Conservation (phyloP, 2,797 vertebrate genomes). For the Tenualosa thibaudeaui region DNA sequence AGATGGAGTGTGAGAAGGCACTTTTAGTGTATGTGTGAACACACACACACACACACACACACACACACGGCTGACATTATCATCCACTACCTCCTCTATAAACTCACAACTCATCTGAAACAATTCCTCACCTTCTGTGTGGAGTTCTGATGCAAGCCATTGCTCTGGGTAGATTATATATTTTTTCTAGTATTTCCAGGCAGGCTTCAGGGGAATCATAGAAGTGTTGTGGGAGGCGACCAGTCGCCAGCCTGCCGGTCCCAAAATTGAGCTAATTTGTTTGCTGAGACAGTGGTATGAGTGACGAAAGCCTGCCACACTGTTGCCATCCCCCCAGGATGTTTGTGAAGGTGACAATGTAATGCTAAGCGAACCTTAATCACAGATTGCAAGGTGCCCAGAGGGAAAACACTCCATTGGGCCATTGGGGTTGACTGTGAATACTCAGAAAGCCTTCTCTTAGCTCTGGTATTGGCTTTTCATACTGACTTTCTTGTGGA, state of each 20-base stretch:
- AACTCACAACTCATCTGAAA: background rate
- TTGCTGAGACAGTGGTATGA: background rate
- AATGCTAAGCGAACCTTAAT: background rate
- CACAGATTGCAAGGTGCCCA: background rate
- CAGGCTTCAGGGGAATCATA: background rate
- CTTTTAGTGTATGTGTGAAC: background rate
- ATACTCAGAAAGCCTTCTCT: background rate
- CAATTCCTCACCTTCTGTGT: background rate
- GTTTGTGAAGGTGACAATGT: conserved; percentile 13
- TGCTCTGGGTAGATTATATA: background rate
- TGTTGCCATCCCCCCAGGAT: background rate
- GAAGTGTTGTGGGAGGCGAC: background rate
- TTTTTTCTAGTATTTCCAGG: background rate
- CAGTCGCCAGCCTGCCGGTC: background rate
- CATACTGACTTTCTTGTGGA: background rate
- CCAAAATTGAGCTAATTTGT: background rate
- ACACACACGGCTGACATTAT: background rate
- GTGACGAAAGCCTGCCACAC: background rate
- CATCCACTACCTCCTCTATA: background rate
- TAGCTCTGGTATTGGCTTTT: background rate
- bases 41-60: conserved; percentile 23
- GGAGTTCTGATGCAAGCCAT: background rate
- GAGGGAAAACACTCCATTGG: background rate
- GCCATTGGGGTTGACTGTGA: background rate
- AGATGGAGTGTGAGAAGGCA: background rate